Evolutionary conservation across 2,113 vertebrate genomes (phyloP).

Genomic region (Azemiops feae): DNA sequence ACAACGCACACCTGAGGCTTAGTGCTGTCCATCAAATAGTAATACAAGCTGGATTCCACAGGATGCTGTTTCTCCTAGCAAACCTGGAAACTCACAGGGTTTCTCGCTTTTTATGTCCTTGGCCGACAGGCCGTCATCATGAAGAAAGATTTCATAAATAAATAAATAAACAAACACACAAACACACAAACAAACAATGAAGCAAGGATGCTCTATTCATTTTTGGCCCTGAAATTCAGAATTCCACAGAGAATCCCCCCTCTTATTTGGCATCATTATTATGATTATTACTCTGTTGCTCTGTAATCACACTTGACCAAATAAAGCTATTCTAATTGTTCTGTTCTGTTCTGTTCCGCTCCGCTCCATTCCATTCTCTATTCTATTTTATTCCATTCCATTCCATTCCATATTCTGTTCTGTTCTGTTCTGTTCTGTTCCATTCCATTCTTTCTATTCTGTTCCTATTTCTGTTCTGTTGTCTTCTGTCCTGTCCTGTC

Average conservation of each 20-base stretch:
- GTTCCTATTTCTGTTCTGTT: too few species aligned
- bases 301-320: not conserved
- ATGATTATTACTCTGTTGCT: not conserved
- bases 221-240: not conserved
- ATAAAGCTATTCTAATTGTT: not conserved
- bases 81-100: accelerated
- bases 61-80: not conserved
- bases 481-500: too few species aligned
- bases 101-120: not conserved
- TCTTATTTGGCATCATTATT: not conserved
- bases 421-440: too few species aligned
- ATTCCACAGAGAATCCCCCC: not conserved
- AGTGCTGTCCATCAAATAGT: conserved; percentile 12
- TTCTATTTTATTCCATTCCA: too few species aligned
- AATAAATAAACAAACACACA: not conserved
- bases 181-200: too few species aligned
- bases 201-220: not conserved
- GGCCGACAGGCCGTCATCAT: not conserved
- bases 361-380: too few species aligned
- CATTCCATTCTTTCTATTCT: too few species aligned
- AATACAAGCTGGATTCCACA: not conserved
- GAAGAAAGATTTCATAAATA: not conserved
- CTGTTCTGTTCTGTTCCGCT: too few species aligned
- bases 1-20: conserved; percentile 5
- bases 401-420: too few species aligned